Percentiles rank a stretch among this genome's conserved stretches.
Evolutionary conservation across 2,797 vertebrate species (phyloP).

Genomic region (Macroramphosus scolopax): DNA sequence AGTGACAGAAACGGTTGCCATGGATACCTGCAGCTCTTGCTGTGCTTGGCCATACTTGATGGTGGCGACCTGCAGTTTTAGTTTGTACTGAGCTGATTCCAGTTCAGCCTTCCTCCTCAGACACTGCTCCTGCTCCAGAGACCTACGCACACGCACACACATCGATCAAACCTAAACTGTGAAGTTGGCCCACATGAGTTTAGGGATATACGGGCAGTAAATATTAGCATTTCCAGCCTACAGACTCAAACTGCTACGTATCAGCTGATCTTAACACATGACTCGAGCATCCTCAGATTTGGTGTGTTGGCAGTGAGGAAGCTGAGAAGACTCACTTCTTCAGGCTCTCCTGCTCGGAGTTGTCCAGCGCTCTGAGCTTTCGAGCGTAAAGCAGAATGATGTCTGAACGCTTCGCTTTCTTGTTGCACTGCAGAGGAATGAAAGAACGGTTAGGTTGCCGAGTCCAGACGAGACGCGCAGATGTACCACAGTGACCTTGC

Average conservation of each 20-base stretch:
- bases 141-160: constrained; percentile 67
- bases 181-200: background rate
- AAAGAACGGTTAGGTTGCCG: too few relatives aligned
- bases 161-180: too few relatives aligned
- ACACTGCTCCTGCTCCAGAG: constrained; percentile 84
- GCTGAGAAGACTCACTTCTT: constrained; percentile 80
- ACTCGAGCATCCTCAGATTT: too few relatives aligned
- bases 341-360: constrained; percentile 86
- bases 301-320: too few relatives aligned
- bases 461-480: too few relatives aligned
- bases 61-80: constrained; percentile 87
- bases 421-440: constrained; percentile 87
- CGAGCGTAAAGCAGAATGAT: constrained; percentile 91
- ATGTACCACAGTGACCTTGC: background rate
- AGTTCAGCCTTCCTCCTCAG: constrained; percentile 87
- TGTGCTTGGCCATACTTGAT: constrained; percentile 86
- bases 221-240: too few relatives aligned
- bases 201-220: too few relatives aligned
- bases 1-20: too few relatives aligned
- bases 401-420: constrained; percentile 89
- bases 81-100: constrained; percentile 90
- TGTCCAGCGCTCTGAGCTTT: constrained; percentile 87
- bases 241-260: background rate
- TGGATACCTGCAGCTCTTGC: constrained; percentile 80
- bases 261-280: background rate